These are phyloP conservation scores for Ditula angustiorana DNA, from an alignment of 2,888 invertebrate species.

Conservation along the genomic window DNA sequence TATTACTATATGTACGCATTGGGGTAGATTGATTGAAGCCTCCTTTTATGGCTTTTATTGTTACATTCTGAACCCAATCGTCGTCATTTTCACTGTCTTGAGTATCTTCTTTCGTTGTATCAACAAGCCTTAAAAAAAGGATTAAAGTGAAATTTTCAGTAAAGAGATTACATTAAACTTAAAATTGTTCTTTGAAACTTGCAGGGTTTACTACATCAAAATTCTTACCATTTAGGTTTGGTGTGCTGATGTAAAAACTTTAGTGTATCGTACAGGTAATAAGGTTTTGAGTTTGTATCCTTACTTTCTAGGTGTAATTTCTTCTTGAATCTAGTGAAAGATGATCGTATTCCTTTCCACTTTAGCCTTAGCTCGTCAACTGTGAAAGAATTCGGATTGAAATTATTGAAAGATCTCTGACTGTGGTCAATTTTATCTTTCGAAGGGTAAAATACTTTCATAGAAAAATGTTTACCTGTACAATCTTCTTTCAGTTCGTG, in stretches of 20 bases:
- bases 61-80: not conserved
- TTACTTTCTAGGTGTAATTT: slow-evolving; percentile 44
- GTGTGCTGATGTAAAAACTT: slow-evolving; percentile 55
- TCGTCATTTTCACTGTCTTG: slow-evolving; percentile 1
- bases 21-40: not conserved
- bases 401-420: no score
- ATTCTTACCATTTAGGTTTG: slow-evolving; percentile 45
- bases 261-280: slow-evolving; percentile 56
- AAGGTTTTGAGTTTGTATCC: slow-evolving; percentile 48
- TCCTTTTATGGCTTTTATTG: not conserved
- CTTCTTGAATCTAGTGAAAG: slow-evolving; percentile 54
- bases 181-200: no score
- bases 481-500: slow-evolving; percentile 55
- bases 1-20: slow-evolving; percentile 7
- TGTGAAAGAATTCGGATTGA: no score
- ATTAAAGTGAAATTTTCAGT: not conserved
- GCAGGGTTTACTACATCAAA: not conserved
- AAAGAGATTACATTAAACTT: not conserved
- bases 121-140: not conserved
- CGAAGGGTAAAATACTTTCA: no score
- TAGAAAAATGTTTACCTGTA: slow-evolving; percentile 51
- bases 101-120: not conserved
- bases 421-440: no score
- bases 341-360: slow-evolving; percentile 62
- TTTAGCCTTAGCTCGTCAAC: slow-evolving; percentile 56